A percentile compares a stretch with the other conserved stretches of the same genome.
Conservation (phyloP, 2,888 invertebrate species). For the Perithous albicinctus region DNA sequence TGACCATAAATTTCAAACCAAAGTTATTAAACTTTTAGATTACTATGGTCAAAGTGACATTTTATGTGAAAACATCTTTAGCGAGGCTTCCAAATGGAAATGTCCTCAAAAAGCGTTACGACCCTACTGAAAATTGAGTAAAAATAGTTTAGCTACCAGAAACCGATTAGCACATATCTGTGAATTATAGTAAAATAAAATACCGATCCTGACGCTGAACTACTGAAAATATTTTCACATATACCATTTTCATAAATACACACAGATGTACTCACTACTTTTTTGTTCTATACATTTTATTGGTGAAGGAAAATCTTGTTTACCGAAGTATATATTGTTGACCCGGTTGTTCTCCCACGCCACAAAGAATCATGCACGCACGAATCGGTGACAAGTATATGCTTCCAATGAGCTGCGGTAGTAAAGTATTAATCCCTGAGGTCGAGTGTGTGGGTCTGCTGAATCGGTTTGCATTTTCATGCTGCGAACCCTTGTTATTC, state of each 20-base stretch:
- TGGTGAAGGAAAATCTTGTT: not conserved
- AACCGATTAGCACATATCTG: no score
- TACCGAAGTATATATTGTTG: not conserved
- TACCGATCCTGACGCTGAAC: no score
- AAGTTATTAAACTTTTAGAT: not conserved
- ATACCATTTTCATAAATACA: no score
- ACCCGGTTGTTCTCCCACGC: constrained; percentile 46
- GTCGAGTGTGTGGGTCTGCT: constrained; percentile 9
- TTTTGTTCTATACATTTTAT: not conserved
- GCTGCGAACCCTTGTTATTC: constrained; percentile 80
- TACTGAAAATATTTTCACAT: no score
- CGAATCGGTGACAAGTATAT: constrained; percentile 53
- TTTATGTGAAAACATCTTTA: not conserved
- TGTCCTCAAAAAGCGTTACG: no score
- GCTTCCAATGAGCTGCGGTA: constrained; percentile 20
- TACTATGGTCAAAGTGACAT: not conserved
- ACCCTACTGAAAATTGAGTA: no score
- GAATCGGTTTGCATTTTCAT: constrained; percentile 44
- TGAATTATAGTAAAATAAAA: no score
- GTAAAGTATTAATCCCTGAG: constrained; percentile 45
- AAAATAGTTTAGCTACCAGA: no score
- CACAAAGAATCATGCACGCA: constrained; percentile 17
- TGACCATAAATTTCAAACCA: not conserved
- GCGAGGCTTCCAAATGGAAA: no score
- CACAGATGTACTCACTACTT: no score